Evolutionary conservation across 2,113 vertebrate species (phyloP).

Genomic region (Megatriorchis doriae): DNA sequence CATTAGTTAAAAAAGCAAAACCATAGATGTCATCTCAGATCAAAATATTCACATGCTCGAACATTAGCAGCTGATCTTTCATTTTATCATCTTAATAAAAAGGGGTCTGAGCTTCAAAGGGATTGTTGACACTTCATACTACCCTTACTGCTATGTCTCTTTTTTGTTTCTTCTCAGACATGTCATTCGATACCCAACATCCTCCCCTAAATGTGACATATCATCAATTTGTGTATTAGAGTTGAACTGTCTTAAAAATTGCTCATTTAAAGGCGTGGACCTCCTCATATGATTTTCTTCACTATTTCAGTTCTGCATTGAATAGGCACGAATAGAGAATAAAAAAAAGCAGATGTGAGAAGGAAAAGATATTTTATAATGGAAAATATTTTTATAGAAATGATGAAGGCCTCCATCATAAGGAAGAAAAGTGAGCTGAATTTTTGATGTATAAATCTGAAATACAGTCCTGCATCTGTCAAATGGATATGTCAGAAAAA

Average conservation of each 20-base stretch:
- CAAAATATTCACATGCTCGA: conserved; percentile 8
- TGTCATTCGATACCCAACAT: not conserved
- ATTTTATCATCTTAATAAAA: conserved; percentile 20
- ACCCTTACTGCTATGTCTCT: not conserved
- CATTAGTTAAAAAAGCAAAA: not conserved
- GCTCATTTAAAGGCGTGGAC: not conserved
- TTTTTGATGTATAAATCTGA: conserved; percentile 43
- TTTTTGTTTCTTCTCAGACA: conserved; percentile 17
- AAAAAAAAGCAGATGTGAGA: not conserved
- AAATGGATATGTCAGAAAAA: conserved; percentile 59
- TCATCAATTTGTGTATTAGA: not conserved
- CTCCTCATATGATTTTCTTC: not conserved
- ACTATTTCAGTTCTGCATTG: not conserved
- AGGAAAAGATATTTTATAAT: not conserved
- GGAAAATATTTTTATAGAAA: conserved; percentile 13
- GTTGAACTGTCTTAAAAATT: conserved; percentile 23
- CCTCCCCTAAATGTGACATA: not conserved
- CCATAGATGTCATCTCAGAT: not conserved
- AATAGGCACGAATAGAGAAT: not conserved
- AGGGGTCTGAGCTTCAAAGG: conserved; percentile 5
- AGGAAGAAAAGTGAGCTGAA: conserved; percentile 17
- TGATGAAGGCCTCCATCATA: conserved; percentile 1
- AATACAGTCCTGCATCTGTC: conserved; percentile 24
- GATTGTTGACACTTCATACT: not conserved
- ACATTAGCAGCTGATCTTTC: not conserved